Evolutionary conservation across 2,888 invertebrate genomes (phyloP).

Genomic region (Sialis lutaria): DNA sequence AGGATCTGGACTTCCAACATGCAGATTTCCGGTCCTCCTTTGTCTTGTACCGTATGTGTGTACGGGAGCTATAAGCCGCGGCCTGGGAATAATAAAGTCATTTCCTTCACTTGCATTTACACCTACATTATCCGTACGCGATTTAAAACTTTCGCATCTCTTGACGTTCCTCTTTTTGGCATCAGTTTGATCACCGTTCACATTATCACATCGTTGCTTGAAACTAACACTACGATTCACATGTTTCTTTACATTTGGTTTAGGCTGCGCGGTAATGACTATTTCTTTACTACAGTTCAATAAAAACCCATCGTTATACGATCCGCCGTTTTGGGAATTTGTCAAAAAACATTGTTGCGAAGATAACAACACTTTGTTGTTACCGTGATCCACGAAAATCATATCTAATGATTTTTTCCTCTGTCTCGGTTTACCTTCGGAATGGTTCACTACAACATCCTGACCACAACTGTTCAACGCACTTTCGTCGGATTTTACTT

Average conservation of each 20-base stretch:
- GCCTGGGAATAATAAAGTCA: constrained; percentile 69
- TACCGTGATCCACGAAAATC: background rate
- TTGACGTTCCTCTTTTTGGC: background rate
- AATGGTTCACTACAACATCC: background rate
- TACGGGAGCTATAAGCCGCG: constrained; percentile 72
- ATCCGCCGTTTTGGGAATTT: too few species aligned
- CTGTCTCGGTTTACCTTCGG: background rate
- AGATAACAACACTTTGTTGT: background rate
- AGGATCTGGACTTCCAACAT: constrained; percentile 11
- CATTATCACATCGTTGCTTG: background rate
- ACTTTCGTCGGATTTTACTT: too few species aligned
- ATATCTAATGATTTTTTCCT: constrained; percentile 4
- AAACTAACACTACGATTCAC: background rate
- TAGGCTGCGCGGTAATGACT: constrained; percentile 2
- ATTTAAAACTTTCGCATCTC: background rate
- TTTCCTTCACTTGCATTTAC: constrained; percentile 21
- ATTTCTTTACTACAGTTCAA: background rate
- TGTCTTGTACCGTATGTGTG: constrained; percentile 71
- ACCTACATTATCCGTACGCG: background rate
- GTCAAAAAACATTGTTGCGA: too few species aligned
- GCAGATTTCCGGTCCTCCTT: constrained; percentile 61
- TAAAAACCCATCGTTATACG: too few species aligned
- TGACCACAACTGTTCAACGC: background rate
- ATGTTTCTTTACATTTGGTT: background rate
- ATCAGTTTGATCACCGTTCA: background rate